Evolutionary conservation across 2,113 vertebrate species (phyloP).

Genomic region (Trinectes maculatus): DNA sequence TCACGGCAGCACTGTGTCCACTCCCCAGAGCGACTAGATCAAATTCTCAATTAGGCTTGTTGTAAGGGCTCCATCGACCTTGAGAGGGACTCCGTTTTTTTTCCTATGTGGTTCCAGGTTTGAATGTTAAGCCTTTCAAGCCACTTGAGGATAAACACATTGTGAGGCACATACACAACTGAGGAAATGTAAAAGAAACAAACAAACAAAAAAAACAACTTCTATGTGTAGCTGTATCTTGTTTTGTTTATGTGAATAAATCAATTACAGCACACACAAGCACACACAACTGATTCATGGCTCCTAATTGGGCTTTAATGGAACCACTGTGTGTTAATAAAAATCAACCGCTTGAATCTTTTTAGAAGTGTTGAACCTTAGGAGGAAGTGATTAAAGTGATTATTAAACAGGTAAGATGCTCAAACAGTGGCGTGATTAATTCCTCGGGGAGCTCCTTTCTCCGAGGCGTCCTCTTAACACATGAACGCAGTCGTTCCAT

Average conservation of each 20-base stretch:
- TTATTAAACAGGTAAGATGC: slow-evolving; percentile 79
- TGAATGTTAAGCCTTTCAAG: slow-evolving; percentile 70
- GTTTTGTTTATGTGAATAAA: slow-evolving; percentile 57
- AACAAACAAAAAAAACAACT: neutral
- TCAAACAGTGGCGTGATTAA: slow-evolving; percentile 62
- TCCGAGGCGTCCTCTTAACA: slow-evolving; percentile 44
- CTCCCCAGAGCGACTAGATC: slow-evolving; percentile 70
- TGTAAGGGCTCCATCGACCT: slow-evolving; percentile 72
- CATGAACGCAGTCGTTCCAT: slow-evolving; percentile 53
- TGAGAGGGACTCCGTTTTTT: slow-evolving; percentile 55
- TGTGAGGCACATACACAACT: slow-evolving; percentile 1
- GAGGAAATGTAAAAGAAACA: slow-evolving; percentile 11
- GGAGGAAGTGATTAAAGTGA: slow-evolving; percentile 72
- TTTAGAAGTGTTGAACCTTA: slow-evolving; percentile 71
- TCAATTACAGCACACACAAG: slow-evolving; percentile 47
- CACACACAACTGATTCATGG: slow-evolving; percentile 55
- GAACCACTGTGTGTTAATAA: slow-evolving; percentile 70
- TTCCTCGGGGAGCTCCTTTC: slow-evolving; percentile 55
- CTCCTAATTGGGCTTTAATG: slow-evolving; percentile 73
- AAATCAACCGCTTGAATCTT: slow-evolving; percentile 63
- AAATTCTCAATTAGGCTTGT: slow-evolving; percentile 78
- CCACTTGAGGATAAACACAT: slow-evolving; percentile 57
- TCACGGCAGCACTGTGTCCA: slow-evolving; percentile 62
- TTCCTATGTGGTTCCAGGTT: slow-evolving; percentile 50
- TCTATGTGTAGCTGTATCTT: slow-evolving; percentile 7